These are phyloP conservation scores for Drosophila atroscutellata DNA, from an alignment of 2,888 invertebrate genomes.

Conservation along the genomic window DNA sequence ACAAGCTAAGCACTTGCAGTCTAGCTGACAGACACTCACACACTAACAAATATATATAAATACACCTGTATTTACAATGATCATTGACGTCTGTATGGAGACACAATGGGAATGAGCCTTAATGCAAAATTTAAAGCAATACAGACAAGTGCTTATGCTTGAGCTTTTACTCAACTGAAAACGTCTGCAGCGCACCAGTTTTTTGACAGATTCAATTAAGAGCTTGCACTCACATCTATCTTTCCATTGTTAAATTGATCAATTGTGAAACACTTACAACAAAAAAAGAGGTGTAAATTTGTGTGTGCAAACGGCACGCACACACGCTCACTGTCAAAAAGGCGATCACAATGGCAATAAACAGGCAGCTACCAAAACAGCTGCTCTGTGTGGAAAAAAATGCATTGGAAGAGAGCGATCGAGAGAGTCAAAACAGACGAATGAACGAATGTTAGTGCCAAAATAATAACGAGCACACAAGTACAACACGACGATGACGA, in stretches of 20 bases:
- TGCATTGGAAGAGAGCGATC: slow-evolving; percentile 41
- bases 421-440: slow-evolving; percentile 10
- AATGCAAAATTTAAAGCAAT: slow-evolving; percentile 23
- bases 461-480: slow-evolving; percentile 55
- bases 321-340: slow-evolving; percentile 28
- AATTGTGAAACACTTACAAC: slow-evolving; percentile 46
- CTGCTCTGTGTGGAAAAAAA: slow-evolving; percentile 48
- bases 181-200: slow-evolving; percentile 36
- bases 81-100: slow-evolving; percentile 37
- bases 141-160: not conserved
- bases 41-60: not conserved
- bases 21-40: slow-evolving; percentile 24
- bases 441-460: slow-evolving; percentile 35
- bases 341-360: slow-evolving; percentile 48
- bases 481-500: slow-evolving; percentile 24
- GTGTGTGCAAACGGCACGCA: slow-evolving; percentile 61
- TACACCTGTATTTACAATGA: slow-evolving; percentile 38
- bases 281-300: slow-evolving; percentile 65
- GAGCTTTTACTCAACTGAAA: slow-evolving; percentile 9
- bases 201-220: slow-evolving; percentile 23
- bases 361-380: slow-evolving; percentile 51
- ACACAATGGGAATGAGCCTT: slow-evolving; percentile 64
- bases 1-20: slow-evolving; percentile 58
- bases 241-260: slow-evolving; percentile 59
- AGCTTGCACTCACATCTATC: slow-evolving; percentile 15